Evolutionary conservation across 2,113 vertebrate genomes (phyloP), one percentile per base, ranked within the genome.

Genomic region (Pygoscelis adeliae): DNA sequence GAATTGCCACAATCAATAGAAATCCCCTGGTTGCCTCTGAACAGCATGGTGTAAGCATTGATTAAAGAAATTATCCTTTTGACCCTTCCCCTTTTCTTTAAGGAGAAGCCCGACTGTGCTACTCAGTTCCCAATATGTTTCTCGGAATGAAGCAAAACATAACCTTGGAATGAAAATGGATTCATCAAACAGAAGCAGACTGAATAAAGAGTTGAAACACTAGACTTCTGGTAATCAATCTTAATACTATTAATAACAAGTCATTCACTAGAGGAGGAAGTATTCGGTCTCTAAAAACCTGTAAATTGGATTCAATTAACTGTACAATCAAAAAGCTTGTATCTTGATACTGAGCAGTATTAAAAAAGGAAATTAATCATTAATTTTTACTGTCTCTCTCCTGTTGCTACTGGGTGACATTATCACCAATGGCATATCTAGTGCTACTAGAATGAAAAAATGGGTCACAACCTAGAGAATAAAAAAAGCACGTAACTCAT

Each of bases 1-100:
- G 76, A 93, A 83, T 81, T 69, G 92, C 42, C 88, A 94, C 95
- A 97, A 97, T 96, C 96, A 97, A 90, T 66, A 97, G 96, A 95
- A 94, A 96, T 38, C 23, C 26, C 44, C 23, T 50, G 38, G 21
- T 36, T 74, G 83, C 97, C 98, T 96, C 97, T 97, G 96, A 98
- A 98, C 92, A 97, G 81, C 95, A 97, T 87, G 97, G 98, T 98
- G 97, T 97, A 98, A 98, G 97, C 90, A 95, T 73, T 93, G 83
- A 98, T 98, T 98, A 98, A 97, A 97, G 56, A 93, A 96, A 89
- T 93, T 81, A 96, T 96, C 97, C 82, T 98, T 97, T 87, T 97
- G 94, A 98, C 97, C 98, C 93, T 86, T 96, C 83, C 94, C 83
- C 90, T 65, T 70, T 73, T 89, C 69, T 90, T 70, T 77, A 90